Evolutionary conservation across 2,888 invertebrate genomes (phyloP).

Genomic region (Horisme vitalbata): DNA sequence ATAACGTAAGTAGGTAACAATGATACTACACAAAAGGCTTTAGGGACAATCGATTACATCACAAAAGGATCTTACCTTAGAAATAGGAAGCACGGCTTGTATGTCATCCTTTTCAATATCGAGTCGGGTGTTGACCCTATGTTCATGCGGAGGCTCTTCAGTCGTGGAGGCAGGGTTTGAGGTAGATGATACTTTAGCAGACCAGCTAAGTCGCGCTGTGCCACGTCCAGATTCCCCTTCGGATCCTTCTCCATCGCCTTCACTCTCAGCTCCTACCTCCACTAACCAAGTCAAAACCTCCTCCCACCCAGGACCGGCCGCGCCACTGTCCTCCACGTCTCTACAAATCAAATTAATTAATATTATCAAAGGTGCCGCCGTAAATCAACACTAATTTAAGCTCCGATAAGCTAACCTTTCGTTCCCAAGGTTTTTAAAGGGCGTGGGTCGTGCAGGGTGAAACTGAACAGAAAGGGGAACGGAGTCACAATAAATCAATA

Average conservation of each 20-base stretch:
- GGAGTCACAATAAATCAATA: conserved; percentile 49
- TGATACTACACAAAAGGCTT: conserved; percentile 4
- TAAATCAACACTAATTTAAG: conserved; percentile 37
- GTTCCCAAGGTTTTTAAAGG: conserved; percentile 41
- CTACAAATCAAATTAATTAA: conserved; percentile 41
- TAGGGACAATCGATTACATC: conserved; percentile 5
- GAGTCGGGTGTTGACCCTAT: conserved; percentile 90
- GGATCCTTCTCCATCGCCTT: conserved; percentile 69
- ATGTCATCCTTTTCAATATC: conserved; percentile 97
- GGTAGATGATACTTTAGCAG: conserved; percentile 77
- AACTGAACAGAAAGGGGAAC: conserved; percentile 40
- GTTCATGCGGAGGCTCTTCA: conserved; percentile 72
- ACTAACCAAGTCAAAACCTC: conserved; percentile 96
- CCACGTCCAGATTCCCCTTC: conserved; percentile 86
- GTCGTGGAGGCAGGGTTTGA: conserved; percentile 60
- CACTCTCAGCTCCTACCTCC: conserved; percentile 93
- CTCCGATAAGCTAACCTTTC: conserved; percentile 38
- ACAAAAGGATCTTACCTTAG: conserved; percentile 86
- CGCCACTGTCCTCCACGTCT: conserved; percentile 65
- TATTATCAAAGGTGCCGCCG: conserved; percentile 14
- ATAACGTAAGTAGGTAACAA: background rate
- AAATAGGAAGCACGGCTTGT: conserved; percentile 95
- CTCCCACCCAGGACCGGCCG: conserved; percentile 82
- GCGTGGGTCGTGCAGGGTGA: conserved; percentile 45
- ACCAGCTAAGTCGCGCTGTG: conserved; percentile 94